Conservation (phyloP, 2,113 vertebrate genomes). For the Dasyprocta punctata region DNA sequence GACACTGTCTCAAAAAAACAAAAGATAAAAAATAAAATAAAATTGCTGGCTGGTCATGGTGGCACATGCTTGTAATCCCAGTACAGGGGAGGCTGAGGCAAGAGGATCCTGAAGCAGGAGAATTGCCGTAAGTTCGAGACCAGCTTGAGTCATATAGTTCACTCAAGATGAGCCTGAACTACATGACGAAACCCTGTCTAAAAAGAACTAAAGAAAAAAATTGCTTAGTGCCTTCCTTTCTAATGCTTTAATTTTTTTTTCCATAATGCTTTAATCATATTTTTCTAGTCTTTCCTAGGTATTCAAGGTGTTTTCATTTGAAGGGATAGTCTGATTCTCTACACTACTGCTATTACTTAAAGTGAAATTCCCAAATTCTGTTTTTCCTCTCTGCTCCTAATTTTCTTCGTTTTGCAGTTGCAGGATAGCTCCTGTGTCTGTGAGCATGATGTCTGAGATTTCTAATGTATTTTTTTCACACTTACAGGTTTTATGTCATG, state of each 20-base stretch:
- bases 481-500: slow-evolving; percentile 28
- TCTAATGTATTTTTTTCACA: not conserved
- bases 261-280: slow-evolving; percentile 17
- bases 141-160: not conserved
- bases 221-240: slow-evolving; percentile 33
- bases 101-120: not conserved
- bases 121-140: not conserved
- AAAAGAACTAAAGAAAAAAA: not conserved
- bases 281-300: not conserved
- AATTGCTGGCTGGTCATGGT: no score
- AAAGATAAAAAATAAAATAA: no score
- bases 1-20: no score
- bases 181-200: not conserved
- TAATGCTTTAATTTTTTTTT: slow-evolving; percentile 22
- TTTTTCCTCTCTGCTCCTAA: not conserved
- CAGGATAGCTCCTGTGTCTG: not conserved
- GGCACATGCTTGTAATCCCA: not conserved
- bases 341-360: not conserved
- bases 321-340: slow-evolving; percentile 31
- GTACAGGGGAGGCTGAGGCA: not conserved
- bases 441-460: not conserved
- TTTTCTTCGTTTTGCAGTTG: not conserved
- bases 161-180: not conserved
- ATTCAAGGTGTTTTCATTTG: slow-evolving; percentile 17
- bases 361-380: slow-evolving; percentile 15